Evolutionary conservation across 1,140 invertebrate genomes (phyloP).

Genomic region (Fopius arisanus): DNA sequence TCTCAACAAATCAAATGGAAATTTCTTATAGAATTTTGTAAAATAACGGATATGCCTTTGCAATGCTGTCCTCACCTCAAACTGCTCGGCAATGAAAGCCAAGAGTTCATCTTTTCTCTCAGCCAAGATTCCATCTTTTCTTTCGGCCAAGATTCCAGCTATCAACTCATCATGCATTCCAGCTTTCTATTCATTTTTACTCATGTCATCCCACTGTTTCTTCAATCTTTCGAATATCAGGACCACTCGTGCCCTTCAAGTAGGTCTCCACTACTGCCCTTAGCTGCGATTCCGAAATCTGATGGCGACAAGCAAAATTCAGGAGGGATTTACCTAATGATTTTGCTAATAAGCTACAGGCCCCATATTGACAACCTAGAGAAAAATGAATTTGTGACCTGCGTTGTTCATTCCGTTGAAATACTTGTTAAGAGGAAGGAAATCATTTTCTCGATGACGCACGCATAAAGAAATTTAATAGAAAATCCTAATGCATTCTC

Average conservation of each 20-base stretch:
- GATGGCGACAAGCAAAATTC: background rate
- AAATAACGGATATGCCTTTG: background rate
- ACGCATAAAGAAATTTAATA: background rate
- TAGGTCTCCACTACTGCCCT: background rate
- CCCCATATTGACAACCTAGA: background rate
- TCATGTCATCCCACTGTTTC: background rate
- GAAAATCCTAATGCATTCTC: too few species aligned
- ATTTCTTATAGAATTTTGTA: background rate
- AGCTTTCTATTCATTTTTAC: background rate
- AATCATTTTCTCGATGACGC: too few species aligned
- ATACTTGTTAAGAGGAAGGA: too few species aligned
- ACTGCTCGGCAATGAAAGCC: background rate
- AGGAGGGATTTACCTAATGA: background rate
- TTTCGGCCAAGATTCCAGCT: background rate
- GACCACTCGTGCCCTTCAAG: background rate
- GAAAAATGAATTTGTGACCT: background rate
- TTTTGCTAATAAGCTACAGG: constrained; percentile 19
- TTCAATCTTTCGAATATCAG: constrained; percentile 1
- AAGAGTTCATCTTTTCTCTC: background rate
- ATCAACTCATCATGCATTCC: background rate
- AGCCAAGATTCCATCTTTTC: background rate
- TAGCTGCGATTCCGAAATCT: background rate
- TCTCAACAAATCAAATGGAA: background rate
- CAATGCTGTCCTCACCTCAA: background rate
- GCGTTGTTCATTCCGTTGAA: too few species aligned